These are phyloP conservation scores for Acanthaster planci DNA, from an alignment of 35 echinoderm and acorn worm species.

Conservation along the genomic window DNA sequence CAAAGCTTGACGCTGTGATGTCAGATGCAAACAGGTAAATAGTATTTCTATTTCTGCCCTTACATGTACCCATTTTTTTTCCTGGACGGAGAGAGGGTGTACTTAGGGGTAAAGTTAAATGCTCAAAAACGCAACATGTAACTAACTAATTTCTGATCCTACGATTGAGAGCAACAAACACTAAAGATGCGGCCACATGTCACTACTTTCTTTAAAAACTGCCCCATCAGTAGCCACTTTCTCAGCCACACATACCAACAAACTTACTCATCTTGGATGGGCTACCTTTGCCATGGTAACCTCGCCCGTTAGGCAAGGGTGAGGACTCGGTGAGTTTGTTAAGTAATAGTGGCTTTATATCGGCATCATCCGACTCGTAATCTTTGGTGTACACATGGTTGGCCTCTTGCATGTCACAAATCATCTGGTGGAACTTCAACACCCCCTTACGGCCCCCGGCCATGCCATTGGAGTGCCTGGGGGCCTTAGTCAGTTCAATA, in stretches of 20 bases:
- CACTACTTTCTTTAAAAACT: too few species aligned
- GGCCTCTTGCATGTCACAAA: background rate
- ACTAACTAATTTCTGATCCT: too few species aligned
- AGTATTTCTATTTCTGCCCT: too few species aligned
- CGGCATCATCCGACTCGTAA: background rate
- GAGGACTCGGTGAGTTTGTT: background rate
- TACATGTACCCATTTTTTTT: too few species aligned
- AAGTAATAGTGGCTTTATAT: slow-evolving; percentile 4
- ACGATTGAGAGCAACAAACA: too few species aligned
- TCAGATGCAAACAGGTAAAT: too few species aligned
- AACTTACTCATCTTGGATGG: slow-evolving; percentile 19
- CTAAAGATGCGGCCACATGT: too few species aligned
- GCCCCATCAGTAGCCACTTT: too few species aligned
- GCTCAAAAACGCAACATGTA: too few species aligned
- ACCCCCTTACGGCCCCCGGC: background rate
- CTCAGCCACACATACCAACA: background rate
- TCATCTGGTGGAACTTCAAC: slow-evolving; percentile 6
- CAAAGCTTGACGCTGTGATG: too few species aligned
- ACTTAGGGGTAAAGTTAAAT: too few species aligned
- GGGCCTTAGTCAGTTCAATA: background rate
- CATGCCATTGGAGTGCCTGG: background rate
- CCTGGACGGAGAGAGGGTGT: too few species aligned
- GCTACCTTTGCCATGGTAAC: background rate
- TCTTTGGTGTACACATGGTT: slow-evolving; percentile 16
- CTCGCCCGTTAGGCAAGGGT: background rate